phyloP scores from a whole-genome alignment of 2,113 vertebrate genomes.

The Accipiter cooperii region DNA sequence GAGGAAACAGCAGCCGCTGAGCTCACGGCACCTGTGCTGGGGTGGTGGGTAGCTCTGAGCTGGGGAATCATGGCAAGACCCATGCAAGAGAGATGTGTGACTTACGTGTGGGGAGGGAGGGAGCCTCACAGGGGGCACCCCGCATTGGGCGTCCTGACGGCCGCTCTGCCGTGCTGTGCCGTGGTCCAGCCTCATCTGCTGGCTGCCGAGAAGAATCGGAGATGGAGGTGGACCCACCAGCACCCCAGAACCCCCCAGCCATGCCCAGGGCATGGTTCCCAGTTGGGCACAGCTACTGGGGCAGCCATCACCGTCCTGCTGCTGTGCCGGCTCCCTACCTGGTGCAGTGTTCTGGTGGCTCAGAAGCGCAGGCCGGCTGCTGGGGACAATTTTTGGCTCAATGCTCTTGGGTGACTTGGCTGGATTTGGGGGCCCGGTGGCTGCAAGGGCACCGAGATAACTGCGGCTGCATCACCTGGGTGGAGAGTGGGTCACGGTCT shows the following conservation, averaged over 20 bases:
- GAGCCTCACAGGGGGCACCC: not conserved
- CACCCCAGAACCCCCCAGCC: not conserved
- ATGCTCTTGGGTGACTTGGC: not conserved
- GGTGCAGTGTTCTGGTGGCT: too few relatives aligned
- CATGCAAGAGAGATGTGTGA: fast-evolving
- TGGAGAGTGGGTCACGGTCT: fast-evolving
- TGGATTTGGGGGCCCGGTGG: not conserved
- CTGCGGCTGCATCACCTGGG: not conserved
- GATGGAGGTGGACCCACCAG: not conserved
- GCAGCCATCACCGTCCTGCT: not conserved
- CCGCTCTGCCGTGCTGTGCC: not conserved
- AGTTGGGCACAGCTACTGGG: too few relatives aligned
- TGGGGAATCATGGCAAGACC: fast-evolving
- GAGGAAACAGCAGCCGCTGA: not conserved
- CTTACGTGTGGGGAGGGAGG: not conserved
- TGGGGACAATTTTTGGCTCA: not conserved
- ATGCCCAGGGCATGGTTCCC: not conserved
- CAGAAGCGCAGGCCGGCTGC: fast-evolving
- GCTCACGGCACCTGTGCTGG: fast-evolving
- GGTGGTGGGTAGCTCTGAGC: not conserved
- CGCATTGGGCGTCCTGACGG: fast-evolving
- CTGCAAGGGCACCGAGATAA: fast-evolving
- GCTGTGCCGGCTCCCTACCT: not conserved
- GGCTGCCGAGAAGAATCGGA: not conserved
- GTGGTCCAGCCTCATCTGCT: not conserved